Evolutionary conservation across 2,113 vertebrate genomes (phyloP), one percentile per base, ranked within the genome.

Genomic region (Columbina picui): DNA sequence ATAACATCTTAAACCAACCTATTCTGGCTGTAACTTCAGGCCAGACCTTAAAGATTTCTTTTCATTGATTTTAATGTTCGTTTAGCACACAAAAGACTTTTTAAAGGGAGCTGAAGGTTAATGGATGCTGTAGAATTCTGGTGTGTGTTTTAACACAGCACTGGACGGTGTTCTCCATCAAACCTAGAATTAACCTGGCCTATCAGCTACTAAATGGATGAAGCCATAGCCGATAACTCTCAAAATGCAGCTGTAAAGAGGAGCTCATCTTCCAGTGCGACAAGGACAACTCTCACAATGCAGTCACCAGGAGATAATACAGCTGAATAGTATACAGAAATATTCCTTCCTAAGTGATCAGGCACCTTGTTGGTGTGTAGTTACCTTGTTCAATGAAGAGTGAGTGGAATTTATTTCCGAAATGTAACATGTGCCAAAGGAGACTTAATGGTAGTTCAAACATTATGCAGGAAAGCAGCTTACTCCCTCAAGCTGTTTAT

Each of bases 91-190:
- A 14, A 36, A 65, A 34, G 3, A 16, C 57, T 34, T 41, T 26
- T 27, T 47, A 12, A 55, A 76, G 21, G 8, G 6, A 73, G 15
- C 14, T 17, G 25, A 32, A 55, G 34, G 1, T 22, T 59, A 43
- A 43, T 18, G 43, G 43, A 18, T 29, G 4, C 3, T 50, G 21
- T 50, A 53, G 20, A 20, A 25, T 7, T 32, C 34, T 55, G 18
- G 4, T 38, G 15, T 34, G 6, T 1, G 45, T 73, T 68, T 63
- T 60, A n/a, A 52, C 14, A 19, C 2, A 0, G 27, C 3, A 1
- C 11, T 50, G 43, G 53, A 27, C 4, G 2, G 6, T 32, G 7
- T 27, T 69, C 20, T 89, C 20, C 32, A 64, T 64, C 25, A 78
- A 88, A 82, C 5, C 27, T 39, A n/a, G 34, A 74, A n/a, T 64